phyloP scores from a whole-genome alignment of 1,140 invertebrate species.

The Carposina sasakii region DNA sequence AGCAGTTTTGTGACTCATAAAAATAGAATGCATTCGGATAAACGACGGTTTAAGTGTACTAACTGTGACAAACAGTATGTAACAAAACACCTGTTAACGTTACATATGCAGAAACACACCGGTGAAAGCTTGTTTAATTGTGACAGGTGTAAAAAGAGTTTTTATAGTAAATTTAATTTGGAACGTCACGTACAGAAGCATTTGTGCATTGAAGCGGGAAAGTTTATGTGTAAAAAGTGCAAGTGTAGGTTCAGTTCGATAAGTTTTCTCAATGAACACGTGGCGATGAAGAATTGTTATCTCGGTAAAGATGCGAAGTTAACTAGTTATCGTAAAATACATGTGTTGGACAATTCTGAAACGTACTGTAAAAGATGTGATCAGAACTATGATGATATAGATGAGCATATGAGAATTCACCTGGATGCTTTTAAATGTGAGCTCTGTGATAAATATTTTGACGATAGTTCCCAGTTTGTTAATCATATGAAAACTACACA shows the following conservation, averaged over 20 bases:
- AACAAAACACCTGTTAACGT: not conserved
- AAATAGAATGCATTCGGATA: not conserved
- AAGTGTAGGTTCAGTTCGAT: not conserved
- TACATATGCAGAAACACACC: not conserved
- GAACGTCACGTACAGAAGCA: not conserved
- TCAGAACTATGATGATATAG: too few relatives aligned
- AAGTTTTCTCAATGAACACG: not conserved
- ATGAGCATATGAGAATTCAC: too few relatives aligned
- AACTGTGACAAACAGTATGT: not conserved
- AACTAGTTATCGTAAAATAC: too few relatives aligned
- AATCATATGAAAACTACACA: too few relatives aligned
- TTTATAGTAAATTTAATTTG: not conserved
- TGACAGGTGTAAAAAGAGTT: conserved; percentile 4
- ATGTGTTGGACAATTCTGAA: too few relatives aligned
- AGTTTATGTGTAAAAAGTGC: not conserved
- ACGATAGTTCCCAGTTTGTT: too few relatives aligned
- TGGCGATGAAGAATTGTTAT: not conserved
- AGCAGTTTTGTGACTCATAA: not conserved
- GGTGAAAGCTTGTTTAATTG: conserved; percentile 1
- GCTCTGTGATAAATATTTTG: too few relatives aligned
- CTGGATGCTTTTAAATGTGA: too few relatives aligned
- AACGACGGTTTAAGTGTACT: not conserved
- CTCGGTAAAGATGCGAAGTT: too few relatives aligned
- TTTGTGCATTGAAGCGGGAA: not conserved
- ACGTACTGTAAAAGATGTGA: too few relatives aligned